Base-by-base conservation (phyloP, 92 coral and sea anemone genomes). In the Hydrozoanthus gracilis region DNA sequence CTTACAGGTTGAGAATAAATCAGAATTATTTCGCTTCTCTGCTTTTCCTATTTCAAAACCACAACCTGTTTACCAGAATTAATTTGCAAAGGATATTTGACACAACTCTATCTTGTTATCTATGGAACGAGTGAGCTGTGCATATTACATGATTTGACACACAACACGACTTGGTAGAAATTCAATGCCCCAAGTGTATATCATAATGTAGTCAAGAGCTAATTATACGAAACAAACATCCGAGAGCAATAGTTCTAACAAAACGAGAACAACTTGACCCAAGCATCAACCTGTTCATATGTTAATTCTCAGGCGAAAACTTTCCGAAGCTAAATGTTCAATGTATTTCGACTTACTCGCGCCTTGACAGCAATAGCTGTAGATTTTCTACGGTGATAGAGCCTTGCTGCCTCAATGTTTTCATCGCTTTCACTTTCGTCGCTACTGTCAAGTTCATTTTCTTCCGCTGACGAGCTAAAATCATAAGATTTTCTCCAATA, bases 401-500 rank as follows among this genome's bases (percentile, higher is more conserved):
- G 86, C 73, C 88, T 95, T 7, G 90, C 93, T 65, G 94, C 86
- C 89, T 97, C 99, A 44, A 93, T 52, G 48, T 91, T 91, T 51
- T 82, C 91, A 61, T 94, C 98, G 76, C 90, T 89, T 79, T 94
- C 98, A 68, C 98, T 94, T 86, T 94, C 98, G 27, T 94, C 98
- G 14, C 95, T 93, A 60, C 95, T 93, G 87, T 94, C 98, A 50
- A 94, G 65, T 64, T 94, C 98, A 91, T 87, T 91, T 60, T 94
- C 98, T 45, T 91, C 95, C 54, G 88, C 87, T 48, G 93, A 83
- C 76, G 88, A 89, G 76, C 90, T 92, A 84, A 94, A 94, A 89
- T 91, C 98, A 44, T 94, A 94, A 61, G 98, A 94, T 85, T 91
- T 91, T 87, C 93, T 86, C 94, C 94, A 88, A 17, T 64, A 83